A percentile compares a stretch with the other conserved stretches of the same genome.
phyloP scores from a whole-genome alignment of 2,888 invertebrate genomes.

The Trissolcus brochymenae region DNA sequence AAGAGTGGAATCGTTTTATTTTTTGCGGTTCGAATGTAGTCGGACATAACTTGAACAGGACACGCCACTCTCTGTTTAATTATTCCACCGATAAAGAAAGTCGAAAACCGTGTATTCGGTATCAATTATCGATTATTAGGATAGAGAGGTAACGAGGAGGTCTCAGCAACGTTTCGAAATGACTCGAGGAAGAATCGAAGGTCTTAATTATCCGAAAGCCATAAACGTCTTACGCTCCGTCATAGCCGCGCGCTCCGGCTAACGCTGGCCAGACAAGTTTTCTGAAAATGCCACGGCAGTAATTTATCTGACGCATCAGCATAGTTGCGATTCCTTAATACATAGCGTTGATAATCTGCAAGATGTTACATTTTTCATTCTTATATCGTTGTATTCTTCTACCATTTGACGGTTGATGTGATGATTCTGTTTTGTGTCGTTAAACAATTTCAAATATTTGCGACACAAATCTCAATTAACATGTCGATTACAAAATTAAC shows the following conservation, averaged over 20 bases:
- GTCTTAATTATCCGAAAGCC: slow-evolving; percentile 58
- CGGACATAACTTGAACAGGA: background rate
- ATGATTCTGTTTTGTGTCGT: slow-evolving; percentile 4
- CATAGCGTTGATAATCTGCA: slow-evolving; percentile 44
- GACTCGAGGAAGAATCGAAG: slow-evolving; percentile 44
- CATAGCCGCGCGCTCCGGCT: slow-evolving; percentile 40
- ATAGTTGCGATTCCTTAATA: slow-evolving; percentile 44
- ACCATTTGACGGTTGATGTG: too few relatives aligned
- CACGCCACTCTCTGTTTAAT: slow-evolving; percentile 5
- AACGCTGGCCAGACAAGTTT: slow-evolving; percentile 59
- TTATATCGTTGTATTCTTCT: too few relatives aligned
- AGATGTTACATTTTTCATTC: slow-evolving; percentile 23
- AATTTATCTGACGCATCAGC: slow-evolving; percentile 37
- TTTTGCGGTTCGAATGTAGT: background rate
- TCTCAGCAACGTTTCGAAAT: slow-evolving; percentile 30
- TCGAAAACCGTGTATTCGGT: slow-evolving; percentile 40
- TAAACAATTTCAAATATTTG: slow-evolving; percentile 47
- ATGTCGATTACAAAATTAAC: slow-evolving; percentile 51
- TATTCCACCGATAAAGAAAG: slow-evolving; percentile 23
- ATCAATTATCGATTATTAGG: slow-evolving; percentile 42
- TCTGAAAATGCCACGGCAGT: slow-evolving; percentile 58
- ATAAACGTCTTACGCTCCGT: slow-evolving; percentile 45
- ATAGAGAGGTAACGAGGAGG: slow-evolving; percentile 11
- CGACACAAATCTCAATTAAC: slow-evolving; percentile 50
- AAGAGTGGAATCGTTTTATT: background rate